Percentiles rank a stretch among this genome's conserved stretches.
phyloP scores from a whole-genome alignment of 2,797 vertebrate genomes.

The Tangara arthus region DNA sequence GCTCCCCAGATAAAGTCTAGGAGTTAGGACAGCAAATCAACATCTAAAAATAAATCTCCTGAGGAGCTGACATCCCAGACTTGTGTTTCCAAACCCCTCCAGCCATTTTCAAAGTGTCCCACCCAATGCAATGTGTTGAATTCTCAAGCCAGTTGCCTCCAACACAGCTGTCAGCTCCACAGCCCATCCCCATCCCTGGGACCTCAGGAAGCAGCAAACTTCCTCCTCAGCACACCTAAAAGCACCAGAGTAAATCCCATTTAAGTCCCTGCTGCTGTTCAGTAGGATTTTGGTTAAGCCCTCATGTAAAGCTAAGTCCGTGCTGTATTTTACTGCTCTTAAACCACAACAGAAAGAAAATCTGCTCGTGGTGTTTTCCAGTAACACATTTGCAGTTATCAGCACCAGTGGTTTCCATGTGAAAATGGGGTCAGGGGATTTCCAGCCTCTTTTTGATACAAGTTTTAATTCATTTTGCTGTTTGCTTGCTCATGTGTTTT shows the following conservation, averaged over 20 bases:
- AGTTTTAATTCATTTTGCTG: neutral
- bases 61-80: neutral
- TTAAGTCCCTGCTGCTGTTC: neutral
- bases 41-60: neutral
- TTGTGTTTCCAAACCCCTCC: neutral
- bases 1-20: neutral
- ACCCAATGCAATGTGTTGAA: accelerated
- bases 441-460: neutral
- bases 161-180: neutral
- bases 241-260: neutral
- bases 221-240: neutral
- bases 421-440: neutral
- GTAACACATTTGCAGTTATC: neutral
- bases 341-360: neutral
- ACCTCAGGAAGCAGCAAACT: neutral
- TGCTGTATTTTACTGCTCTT: neutral
- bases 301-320: accelerated
- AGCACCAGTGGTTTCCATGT: neutral
- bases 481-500: neutral
- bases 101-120: neutral
- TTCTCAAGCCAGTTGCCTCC: neutral
- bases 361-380: neutral
- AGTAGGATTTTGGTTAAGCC: neutral
- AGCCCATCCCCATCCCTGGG: neutral
- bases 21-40: neutral